Evolutionary conservation across 2,888 invertebrate genomes (phyloP).

Genomic region (Amiota communis): DNA sequence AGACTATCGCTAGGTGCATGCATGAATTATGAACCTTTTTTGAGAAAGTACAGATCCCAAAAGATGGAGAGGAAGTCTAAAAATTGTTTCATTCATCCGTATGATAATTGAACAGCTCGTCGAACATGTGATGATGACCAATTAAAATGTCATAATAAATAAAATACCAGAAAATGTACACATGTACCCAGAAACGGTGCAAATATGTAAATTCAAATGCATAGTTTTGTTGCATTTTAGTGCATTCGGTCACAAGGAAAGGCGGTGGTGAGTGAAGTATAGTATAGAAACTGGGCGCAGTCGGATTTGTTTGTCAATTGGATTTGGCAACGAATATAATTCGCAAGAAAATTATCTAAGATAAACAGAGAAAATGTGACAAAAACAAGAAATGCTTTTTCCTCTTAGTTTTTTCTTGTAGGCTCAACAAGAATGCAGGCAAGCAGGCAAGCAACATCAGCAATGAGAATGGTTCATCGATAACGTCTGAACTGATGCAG

Average conservation of each 20-base stretch:
- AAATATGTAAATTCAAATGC: background rate
- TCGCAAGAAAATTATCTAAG: slow-evolving; percentile 9
- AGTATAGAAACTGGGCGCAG: background rate
- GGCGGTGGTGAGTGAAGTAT: background rate
- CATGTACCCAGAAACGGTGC: background rate
- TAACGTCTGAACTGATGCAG: background rate
- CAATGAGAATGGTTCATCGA: slow-evolving; percentile 14
- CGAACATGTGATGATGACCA: slow-evolving; percentile 14
- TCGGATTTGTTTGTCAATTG: background rate
- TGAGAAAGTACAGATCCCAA: background rate
- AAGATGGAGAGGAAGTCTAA: background rate
- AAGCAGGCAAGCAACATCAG: background rate
- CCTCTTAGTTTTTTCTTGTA: background rate
- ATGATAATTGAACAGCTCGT: background rate
- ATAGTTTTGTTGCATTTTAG: slow-evolving; percentile 1
- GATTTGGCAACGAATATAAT: slow-evolving; percentile 18
- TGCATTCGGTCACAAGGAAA: too few species aligned
- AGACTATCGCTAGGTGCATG: background rate
- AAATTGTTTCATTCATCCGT: background rate
- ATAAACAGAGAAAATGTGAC: background rate
- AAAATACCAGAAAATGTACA: background rate
- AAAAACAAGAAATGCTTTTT: background rate
- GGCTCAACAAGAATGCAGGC: background rate
- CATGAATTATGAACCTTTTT: slow-evolving; percentile 7
- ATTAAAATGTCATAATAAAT: slow-evolving; percentile 26